Evolutionary conservation across 53 echinoderm and acorn worm genomes (phyloP).

Genomic region (Antedon mediterranea): DNA sequence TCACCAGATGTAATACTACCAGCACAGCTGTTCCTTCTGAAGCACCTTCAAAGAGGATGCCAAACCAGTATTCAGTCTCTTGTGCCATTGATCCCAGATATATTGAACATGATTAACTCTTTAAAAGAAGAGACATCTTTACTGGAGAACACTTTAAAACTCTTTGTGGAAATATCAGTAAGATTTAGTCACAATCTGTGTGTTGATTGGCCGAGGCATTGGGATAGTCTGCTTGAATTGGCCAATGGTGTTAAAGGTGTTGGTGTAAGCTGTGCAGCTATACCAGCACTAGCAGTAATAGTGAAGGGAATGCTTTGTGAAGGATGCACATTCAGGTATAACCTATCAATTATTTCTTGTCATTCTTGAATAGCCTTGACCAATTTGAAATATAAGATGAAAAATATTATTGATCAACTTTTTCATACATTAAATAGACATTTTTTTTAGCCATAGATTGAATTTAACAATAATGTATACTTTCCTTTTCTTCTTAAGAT

Average conservation of each 20-base stretch:
- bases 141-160: slow-evolving; percentile 4
- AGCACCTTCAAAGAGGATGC: not conserved
- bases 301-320: not conserved
- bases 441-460: too few relatives aligned
- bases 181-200: not conserved
- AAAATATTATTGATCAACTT: too few relatives aligned
- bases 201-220: slow-evolving; percentile 27
- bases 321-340: not conserved
- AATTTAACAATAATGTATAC: too few relatives aligned
- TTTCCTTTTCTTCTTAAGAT: not conserved
- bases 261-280: slow-evolving; percentile 26
- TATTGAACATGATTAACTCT: not conserved
- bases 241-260: slow-evolving; percentile 22
- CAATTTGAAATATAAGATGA: too few relatives aligned
- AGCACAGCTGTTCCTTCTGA: slow-evolving; percentile 3
- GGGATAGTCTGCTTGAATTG: slow-evolving; percentile 27
- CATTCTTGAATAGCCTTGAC: too few relatives aligned
- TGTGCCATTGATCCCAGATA: not conserved
- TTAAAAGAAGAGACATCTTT: slow-evolving; percentile 6
- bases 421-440: too few relatives aligned
- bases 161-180: slow-evolving; percentile 9
- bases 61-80: not conserved
- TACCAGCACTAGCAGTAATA: slow-evolving; percentile 35
- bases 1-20: slow-evolving; percentile 8
- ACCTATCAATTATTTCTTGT: not conserved